phyloP scores from a whole-genome alignment of 2,113 vertebrate genomes.

The Gymnogyps californianus region DNA sequence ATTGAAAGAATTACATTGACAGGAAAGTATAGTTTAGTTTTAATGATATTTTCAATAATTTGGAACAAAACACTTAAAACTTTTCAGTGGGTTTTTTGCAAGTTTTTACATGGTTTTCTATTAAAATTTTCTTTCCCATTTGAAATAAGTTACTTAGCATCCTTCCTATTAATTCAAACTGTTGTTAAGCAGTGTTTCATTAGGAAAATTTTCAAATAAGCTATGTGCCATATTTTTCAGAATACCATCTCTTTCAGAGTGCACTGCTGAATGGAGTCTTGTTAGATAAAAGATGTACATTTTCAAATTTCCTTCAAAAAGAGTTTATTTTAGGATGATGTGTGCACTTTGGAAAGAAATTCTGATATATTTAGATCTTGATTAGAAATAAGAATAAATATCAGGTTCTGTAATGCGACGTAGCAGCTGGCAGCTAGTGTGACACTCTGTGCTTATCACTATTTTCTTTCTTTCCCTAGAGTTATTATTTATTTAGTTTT shows the following conservation, averaged over 20 bases:
- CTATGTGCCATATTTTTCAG: not conserved
- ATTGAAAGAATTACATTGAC: not conserved
- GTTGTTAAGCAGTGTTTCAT: not conserved
- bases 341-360: slow-evolving; percentile 28
- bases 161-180: not conserved
- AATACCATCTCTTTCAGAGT: slow-evolving; percentile 12
- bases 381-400: slow-evolving; percentile 62
- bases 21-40: not conserved
- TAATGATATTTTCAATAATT: not conserved
- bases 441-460: slow-evolving; percentile 54
- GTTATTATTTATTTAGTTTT: slow-evolving; percentile 70
- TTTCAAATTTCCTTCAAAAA: slow-evolving; percentile 52
- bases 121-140: not conserved
- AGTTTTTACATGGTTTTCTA: not conserved
- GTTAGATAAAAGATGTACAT: slow-evolving; percentile 14
- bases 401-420: slow-evolving; percentile 43
- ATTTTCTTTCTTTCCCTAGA: slow-evolving; percentile 59
- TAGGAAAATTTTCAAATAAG: slow-evolving; percentile 43
- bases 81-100: not conserved
- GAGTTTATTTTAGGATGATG: not conserved
- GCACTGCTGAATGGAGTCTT: slow-evolving; percentile 3
- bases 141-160: not conserved
- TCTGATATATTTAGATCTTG: slow-evolving; percentile 56
- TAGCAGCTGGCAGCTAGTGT: slow-evolving; percentile 36
- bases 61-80: not conserved